Conservation (phyloP, 2,113 vertebrate species). For the Cairina moschata region DNA sequence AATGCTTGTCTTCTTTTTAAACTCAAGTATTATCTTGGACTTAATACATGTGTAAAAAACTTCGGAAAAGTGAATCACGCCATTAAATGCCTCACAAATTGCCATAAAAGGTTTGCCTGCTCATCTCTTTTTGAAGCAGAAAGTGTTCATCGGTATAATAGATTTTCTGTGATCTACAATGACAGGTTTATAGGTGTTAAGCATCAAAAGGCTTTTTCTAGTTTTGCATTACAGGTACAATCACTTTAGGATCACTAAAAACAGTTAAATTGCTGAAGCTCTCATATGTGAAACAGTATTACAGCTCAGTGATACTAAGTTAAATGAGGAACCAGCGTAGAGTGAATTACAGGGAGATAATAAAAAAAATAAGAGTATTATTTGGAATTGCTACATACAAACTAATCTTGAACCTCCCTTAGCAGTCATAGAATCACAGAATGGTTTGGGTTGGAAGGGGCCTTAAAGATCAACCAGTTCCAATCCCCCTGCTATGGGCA, state of each 20-base stretch:
- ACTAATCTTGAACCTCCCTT: not conserved
- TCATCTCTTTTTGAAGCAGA: constrained; percentile 46
- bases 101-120: constrained; percentile 37
- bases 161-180: constrained; percentile 13
- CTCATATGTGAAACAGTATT: constrained; percentile 3
- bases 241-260: constrained; percentile 32
- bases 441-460: too few species aligned
- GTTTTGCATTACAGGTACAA: not conserved
- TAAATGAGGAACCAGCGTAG: not conserved
- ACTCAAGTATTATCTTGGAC: not conserved
- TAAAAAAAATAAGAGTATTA: constrained; percentile 31
- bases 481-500: too few species aligned
- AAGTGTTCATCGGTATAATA: constrained; percentile 11
- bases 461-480: too few species aligned
- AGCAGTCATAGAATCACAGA: not conserved
- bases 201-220: constrained; percentile 37
- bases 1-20: constrained; percentile 13
- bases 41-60: constrained; percentile 27
- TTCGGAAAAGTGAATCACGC: constrained; percentile 4
- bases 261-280: constrained; percentile 14
- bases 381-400: not conserved
- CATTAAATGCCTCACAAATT: constrained; percentile 28
- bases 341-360: not conserved
- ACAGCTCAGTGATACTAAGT: not conserved
- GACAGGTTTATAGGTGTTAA: constrained; percentile 49